phyloP scores from a whole-genome alignment of 2,113 vertebrate genomes.

The Amphiprion ocellaris region DNA sequence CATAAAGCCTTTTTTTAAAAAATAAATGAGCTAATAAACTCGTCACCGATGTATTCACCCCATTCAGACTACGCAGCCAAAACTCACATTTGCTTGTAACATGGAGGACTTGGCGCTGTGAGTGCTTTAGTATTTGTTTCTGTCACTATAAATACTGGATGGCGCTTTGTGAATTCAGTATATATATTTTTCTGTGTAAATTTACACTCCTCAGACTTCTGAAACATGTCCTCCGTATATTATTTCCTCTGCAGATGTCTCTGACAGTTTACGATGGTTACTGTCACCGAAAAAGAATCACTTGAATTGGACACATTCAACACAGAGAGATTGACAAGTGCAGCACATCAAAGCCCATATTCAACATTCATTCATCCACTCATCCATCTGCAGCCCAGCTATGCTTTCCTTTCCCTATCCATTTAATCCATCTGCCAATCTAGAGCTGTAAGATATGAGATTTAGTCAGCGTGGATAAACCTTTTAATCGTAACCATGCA shows the following conservation, averaged over 20 bases:
- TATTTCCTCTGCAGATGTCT: not conserved
- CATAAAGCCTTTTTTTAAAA: too few relatives aligned
- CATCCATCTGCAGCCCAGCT: not conserved
- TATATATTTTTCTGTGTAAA: constrained; percentile 7
- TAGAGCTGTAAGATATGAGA: not conserved
- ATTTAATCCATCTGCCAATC: not conserved
- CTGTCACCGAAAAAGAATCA: constrained; percentile 1
- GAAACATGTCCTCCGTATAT: not conserved
- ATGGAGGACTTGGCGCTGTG: not conserved
- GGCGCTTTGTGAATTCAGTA: not conserved
- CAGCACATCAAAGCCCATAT: not conserved
- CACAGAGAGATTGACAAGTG: not conserved
- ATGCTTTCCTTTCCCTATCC: not conserved
- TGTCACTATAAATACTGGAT: not conserved
- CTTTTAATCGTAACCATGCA: not conserved
- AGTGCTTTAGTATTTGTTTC: constrained; percentile 10
- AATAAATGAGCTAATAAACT: too few relatives aligned
- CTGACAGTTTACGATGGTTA: constrained; percentile 1
- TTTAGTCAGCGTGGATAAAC: constrained; percentile 4
- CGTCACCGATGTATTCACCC: too few relatives aligned
- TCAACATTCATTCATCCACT: not conserved
- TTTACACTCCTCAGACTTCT: not conserved
- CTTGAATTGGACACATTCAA: too few relatives aligned
- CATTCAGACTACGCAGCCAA: not conserved
- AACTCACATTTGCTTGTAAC: not conserved